Percentiles rank a stretch among this genome's conserved stretches.
Evolutionary conservation across 2,113 vertebrate genomes (phyloP).

Genomic region (Sminthopsis crassicaudata): DNA sequence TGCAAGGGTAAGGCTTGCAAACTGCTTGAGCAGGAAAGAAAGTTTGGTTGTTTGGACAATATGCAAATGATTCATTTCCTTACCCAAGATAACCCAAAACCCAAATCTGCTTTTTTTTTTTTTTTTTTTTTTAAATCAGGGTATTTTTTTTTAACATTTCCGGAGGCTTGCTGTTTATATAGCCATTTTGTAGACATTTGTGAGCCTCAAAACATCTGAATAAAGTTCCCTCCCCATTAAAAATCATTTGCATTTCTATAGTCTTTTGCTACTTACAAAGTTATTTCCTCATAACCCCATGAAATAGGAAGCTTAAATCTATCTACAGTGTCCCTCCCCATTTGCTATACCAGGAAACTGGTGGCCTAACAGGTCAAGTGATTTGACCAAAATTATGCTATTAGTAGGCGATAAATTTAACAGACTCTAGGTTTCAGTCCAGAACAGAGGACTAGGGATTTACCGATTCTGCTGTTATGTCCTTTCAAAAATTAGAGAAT

Average conservation of each 20-base stretch:
- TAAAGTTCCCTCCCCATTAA: neutral
- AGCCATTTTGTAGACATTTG: neutral
- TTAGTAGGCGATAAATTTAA: neutral
- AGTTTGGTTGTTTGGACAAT: neutral
- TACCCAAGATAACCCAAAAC: slow-evolving; percentile 15
- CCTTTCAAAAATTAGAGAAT: neutral
- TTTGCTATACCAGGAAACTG: neutral
- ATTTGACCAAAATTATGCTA: neutral
- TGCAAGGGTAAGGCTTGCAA: neutral
- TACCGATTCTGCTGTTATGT: neutral
- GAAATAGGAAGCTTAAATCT: neutral
- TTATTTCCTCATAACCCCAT: neutral
- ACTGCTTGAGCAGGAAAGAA: neutral
- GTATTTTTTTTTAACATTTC: neutral
- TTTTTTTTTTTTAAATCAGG: neutral
- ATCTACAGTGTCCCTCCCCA: neutral
- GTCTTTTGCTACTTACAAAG: neutral
- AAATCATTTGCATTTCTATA: neutral
- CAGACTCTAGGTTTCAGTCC: neutral
- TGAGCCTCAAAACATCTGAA: neutral
- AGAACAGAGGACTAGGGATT: neutral
- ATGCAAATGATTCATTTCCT: slow-evolving; percentile 35
- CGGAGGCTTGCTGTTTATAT: slow-evolving; percentile 33
- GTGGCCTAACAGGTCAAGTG: neutral
- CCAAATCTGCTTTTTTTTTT: neutral